These are phyloP conservation scores for Meandrina meandrites DNA, from an alignment of 92 coral and sea anemone species.

Conservation along the genomic window DNA sequence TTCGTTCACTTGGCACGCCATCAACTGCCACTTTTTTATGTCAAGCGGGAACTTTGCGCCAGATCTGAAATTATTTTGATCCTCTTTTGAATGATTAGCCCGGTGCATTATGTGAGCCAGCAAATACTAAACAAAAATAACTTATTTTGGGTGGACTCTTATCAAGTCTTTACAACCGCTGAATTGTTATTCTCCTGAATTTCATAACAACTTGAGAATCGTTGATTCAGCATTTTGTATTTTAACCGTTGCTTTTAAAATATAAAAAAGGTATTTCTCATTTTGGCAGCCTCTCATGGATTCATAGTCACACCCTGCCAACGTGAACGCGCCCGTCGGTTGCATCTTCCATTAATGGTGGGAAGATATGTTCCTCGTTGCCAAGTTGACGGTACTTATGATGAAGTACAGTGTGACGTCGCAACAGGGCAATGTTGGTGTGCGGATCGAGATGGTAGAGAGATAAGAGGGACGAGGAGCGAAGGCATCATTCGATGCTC, in stretches of 20 bases:
- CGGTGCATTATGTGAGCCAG: neutral
- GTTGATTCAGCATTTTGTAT: no score
- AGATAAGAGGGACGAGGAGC: slow-evolving; percentile 58
- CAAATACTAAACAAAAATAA: neutral
- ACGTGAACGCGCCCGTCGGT: slow-evolving; percentile 64
- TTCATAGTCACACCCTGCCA: slow-evolving; percentile 74
- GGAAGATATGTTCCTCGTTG: slow-evolving; percentile 65
- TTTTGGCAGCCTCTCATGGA: slow-evolving; percentile 53
- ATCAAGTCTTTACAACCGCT: neutral
- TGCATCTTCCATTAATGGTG: slow-evolving; percentile 43
- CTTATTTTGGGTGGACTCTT: neutral
- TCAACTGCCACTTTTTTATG: neutral
- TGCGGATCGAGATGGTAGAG: slow-evolving; percentile 67
- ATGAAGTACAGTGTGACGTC: slow-evolving; percentile 68
- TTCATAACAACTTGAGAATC: neutral
- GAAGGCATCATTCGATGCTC: slow-evolving; percentile 67
- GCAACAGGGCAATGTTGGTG: slow-evolving; percentile 76
- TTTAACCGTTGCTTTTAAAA: neutral
- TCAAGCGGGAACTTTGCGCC: neutral
- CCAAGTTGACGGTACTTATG: slow-evolving; percentile 66
- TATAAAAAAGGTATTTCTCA: neutral
- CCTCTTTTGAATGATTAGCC: neutral
- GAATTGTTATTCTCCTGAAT: neutral
- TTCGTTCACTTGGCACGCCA: neutral
- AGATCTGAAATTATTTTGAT: neutral